Percentiles rank a stretch among this genome's conserved stretches.
Conservation (phyloP, 2,888 invertebrate species). For the Tyria jacobaeae region DNA sequence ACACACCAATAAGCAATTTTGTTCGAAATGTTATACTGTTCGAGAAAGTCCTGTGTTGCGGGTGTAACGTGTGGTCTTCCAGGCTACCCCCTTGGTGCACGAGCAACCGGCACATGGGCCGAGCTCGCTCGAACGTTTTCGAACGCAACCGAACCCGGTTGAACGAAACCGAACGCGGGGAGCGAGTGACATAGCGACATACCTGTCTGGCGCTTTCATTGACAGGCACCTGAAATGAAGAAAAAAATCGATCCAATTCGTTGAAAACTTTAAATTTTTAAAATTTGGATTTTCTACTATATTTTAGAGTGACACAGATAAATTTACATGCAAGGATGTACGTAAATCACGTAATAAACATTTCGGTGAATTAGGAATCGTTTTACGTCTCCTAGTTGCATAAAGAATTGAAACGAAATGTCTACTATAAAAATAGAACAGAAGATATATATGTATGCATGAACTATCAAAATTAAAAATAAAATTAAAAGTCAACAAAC, state of each 20-base stretch:
- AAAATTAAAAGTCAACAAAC: constrained; percentile 84
- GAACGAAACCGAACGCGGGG: constrained; percentile 81
- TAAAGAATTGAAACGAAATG: constrained; percentile 22
- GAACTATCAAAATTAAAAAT: constrained; percentile 79
- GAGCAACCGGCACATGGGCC: constrained; percentile 74
- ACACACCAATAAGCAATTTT: constrained; percentile 85
- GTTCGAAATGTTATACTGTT: constrained; percentile 80
- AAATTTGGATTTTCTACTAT: constrained; percentile 63
- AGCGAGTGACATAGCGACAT: constrained; percentile 84
- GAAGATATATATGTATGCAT: constrained; percentile 57
- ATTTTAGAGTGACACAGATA: constrained; percentile 77
- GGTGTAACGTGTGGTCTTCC: constrained; percentile 84
- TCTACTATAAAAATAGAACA: constrained; percentile 41
- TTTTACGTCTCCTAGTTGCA: constrained; percentile 19
- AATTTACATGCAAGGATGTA: constrained; percentile 81
- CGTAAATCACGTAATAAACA: constrained; percentile 28
- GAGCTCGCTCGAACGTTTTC: constrained; percentile 77
- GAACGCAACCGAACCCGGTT: constrained; percentile 81
- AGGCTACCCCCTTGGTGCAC: constrained; percentile 83
- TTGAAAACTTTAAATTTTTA: constrained; percentile 86
- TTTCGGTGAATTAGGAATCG: constrained; percentile 21
- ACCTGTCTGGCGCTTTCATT: constrained; percentile 92
- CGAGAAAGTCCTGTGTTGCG: constrained; percentile 81
- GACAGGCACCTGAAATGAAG: constrained; percentile 91
- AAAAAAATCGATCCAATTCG: constrained; percentile 89